These are phyloP conservation scores for Cinclus cinclus DNA, from an alignment of 2,113 vertebrate species.

Conservation along the genomic window DNA sequence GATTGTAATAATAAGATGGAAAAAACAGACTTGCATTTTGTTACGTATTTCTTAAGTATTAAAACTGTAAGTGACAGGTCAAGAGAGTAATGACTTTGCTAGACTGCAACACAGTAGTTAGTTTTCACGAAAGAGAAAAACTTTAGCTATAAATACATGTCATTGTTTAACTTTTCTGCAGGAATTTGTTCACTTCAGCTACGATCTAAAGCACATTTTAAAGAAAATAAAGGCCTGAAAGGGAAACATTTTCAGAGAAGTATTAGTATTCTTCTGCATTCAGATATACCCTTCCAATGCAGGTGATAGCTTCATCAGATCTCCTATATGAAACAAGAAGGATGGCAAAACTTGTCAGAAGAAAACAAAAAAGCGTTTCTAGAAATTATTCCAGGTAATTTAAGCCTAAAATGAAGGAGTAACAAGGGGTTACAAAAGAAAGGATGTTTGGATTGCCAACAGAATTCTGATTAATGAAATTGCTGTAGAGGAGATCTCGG, in stretches of 20 bases:
- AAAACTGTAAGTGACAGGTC: not conserved
- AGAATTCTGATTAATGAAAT: not conserved
- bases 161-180: not conserved
- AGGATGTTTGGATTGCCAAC: not conserved
- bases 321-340: not conserved
- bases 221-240: not conserved
- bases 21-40: not conserved
- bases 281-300: not conserved
- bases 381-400: not conserved
- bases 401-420: not conserved
- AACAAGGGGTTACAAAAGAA: not conserved
- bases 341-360: not conserved
- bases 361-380: not conserved
- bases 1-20: not conserved
- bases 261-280: not conserved
- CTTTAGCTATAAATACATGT: not conserved
- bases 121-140: not conserved
- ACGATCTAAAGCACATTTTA: not conserved
- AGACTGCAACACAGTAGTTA: not conserved
- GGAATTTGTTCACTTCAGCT: not conserved
- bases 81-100: not conserved
- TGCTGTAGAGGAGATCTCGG: not conserved
- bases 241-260: not conserved
- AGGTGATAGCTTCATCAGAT: not conserved
- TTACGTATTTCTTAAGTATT: not conserved